phyloP scores from a whole-genome alignment of 1,140 invertebrate genomes.

The Brachionus sp. region DNA sequence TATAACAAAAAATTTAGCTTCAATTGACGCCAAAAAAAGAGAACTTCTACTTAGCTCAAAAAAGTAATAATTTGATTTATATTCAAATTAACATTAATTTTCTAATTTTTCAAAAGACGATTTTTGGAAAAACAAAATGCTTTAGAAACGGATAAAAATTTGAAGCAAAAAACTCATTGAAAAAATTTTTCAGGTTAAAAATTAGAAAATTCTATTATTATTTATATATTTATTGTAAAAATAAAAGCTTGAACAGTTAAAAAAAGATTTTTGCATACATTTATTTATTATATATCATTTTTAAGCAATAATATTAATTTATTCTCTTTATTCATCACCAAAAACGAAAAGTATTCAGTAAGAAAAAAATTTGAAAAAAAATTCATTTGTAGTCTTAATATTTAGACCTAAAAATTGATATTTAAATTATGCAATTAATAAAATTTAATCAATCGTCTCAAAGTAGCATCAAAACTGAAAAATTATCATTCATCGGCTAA shows the following conservation, averaged over 20 bases:
- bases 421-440: no score
- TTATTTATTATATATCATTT: no score
- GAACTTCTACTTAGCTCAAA: not conserved
- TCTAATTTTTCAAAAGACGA: not conserved
- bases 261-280: no score
- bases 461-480: no score
- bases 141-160: not conserved
- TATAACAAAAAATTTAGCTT: not conserved
- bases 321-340: no score
- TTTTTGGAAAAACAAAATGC: conserved; percentile 16
- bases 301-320: no score
- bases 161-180: not conserved
- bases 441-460: no score
- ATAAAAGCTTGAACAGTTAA: not conserved
- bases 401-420: no score
- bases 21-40: not conserved
- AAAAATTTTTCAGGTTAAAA: not conserved
- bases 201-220: not conserved
- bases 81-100: not conserved
- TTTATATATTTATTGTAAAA: not conserved
- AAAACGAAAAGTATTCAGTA: no score
- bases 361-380: no score
- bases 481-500: no score
- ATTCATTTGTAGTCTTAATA: no score
- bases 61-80: not conserved